Base-by-base conservation (phyloP, 2,113 vertebrate species). In the Hemicordylus capensis region DNA sequence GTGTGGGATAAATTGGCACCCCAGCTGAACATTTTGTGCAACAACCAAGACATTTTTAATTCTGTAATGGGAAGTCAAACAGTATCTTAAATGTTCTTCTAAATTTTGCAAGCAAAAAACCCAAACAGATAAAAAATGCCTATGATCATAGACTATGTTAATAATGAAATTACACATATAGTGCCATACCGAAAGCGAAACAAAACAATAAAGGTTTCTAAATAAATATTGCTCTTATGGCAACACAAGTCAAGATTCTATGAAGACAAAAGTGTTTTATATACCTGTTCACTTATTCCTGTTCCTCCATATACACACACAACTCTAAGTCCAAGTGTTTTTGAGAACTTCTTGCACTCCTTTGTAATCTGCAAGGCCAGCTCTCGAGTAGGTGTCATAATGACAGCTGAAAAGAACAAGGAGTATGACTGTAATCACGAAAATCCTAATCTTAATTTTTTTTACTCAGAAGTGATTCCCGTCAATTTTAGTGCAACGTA, bases 301-400 rank as follows among this genome's bases (percentile, higher is more conserved):
- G 99, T 99, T 93, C 99, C 99, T 92, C 99, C 99, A 85, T 99
- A 99, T 80, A 99, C 99, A 96, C 99, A 99, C 80, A 99, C 99
- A 94, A 99, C 99, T 87, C 98, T 93, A 90, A 99, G 97, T 0
- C 96, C 97, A 92, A 99, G 97, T 0, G 97, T 95, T 94, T 99
- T 99, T 3, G 99, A 99, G 96, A 99, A 99, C 91, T 99, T 99
- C 97, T 99, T 99, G 59, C 98, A 99, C 93, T 99, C 99, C 94
- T 99, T 99, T 88, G 99, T 99, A 91, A 99, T 99, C 87, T 99
- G 99, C 93, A 99, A 96, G 77, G 99, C 99, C 93, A 99, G 80
- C 94, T 99, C 99, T 59, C 99, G 97, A 76, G 99, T 99, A 1
- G 99, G 99, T 48, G 99, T 99, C 98, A 99, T 98, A 91, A 99